Evolutionary conservation across 2,888 invertebrate genomes (phyloP), one percentile per base, ranked within the genome.

Genomic region (Acanthacorydalis orientalis): DNA sequence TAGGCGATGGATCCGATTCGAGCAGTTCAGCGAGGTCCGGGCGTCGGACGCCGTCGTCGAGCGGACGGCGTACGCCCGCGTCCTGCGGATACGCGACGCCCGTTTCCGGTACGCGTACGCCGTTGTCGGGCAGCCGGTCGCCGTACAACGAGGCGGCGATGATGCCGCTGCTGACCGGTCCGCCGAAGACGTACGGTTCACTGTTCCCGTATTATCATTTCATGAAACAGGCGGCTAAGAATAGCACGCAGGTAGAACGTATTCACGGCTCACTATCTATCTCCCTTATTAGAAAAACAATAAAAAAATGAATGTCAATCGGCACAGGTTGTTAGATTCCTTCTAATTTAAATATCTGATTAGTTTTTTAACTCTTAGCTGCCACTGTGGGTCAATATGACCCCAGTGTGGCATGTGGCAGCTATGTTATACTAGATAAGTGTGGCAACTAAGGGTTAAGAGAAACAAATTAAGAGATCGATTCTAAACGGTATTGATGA

Each of bases 181-280:
- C 70, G 4, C 74, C 75, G 1, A 67, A 72, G 51, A 75, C 71
- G 55, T 78, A 78, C 60, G 78, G 78, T 40, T 75, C 77, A 44
- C 60, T 77, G 42, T 71, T 77, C 52, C 73, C 77, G 1, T 76
- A 77, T 59, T 77, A 75, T 60, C 72, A 73, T 55, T 77, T 77
- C 57, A 66, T 77, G 53, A 74, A 66, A 56, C 68, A 70, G 49
- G 66, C 72, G 9, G 59, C 64, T 31, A 64, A 62, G 50, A 67
- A 68, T 50, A 59, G 66, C 12, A 23, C 23, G 23, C 23, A 23
- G 23, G 23, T 23, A 23, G 23, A 23, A 23, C 6, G 23, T 23
- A 23, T n/a, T n/a, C n/a, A n/a, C n/a, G n/a, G n/a, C n/a, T n/a
- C n/a, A n/a, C n/a, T n/a, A n/a, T n/a, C n/a, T n/a, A n/a, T n/a